Conservation (phyloP, 2,888 invertebrate genomes). For the Agonopterix alstromeriana region DNA sequence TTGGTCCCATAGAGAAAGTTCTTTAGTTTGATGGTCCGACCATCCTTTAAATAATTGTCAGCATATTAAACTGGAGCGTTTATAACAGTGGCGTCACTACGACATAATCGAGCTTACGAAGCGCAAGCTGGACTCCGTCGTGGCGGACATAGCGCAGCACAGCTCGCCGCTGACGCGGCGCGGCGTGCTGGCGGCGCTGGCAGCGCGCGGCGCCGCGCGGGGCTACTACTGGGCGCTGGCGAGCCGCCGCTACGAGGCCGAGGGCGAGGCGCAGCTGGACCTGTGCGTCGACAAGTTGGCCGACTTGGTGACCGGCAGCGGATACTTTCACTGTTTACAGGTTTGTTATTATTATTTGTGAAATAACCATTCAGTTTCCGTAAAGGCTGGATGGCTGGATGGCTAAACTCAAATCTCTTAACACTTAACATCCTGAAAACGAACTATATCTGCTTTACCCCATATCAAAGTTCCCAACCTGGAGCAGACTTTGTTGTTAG, state of each 20-base stretch:
- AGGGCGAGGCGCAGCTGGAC: not conserved
- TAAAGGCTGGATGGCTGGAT: too few relatives aligned
- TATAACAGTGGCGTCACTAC: constrained; percentile 38
- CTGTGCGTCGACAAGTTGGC: not conserved
- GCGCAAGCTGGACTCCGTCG: constrained; percentile 17
- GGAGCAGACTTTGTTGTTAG: too few relatives aligned
- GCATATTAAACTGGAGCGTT: too few relatives aligned
- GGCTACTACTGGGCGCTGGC: constrained; percentile 2
- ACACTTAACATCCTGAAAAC: too few relatives aligned
- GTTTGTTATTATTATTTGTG: not conserved
- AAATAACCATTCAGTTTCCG: too few relatives aligned
- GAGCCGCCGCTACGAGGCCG: not conserved
- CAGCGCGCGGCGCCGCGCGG: constrained; percentile 10
- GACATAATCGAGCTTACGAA: constrained; percentile 26
- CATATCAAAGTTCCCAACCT: too few relatives aligned
- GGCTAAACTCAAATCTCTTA: too few relatives aligned
- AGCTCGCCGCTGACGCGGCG: not conserved
- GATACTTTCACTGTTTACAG: constrained; percentile 7
- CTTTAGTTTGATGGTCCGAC: too few relatives aligned
- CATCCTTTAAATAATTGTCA: too few relatives aligned
- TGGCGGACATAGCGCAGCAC: constrained; percentile 22
- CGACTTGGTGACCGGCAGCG: constrained; percentile 4
- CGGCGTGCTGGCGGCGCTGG: constrained; percentile 2
- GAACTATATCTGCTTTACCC: too few relatives aligned
- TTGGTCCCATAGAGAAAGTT: too few relatives aligned